Percentiles rank a stretch among this genome's conserved stretches.
These are phyloP conservation scores for Pterocles orientalis DNA, from an alignment of 2,113 vertebrate species.

Conservation along the genomic window DNA sequence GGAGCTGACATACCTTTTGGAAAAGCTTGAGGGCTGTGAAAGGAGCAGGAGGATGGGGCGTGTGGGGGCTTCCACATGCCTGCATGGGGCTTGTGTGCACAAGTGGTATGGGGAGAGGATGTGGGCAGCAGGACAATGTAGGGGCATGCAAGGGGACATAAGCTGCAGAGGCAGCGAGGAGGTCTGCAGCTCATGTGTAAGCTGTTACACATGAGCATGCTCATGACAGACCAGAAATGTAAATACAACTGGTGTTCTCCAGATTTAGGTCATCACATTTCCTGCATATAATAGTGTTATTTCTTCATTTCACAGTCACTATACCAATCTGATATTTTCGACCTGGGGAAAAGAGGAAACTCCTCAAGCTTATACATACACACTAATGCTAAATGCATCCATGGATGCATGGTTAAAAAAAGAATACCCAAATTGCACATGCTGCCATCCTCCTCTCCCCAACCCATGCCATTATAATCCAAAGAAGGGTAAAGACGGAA, in stretches of 20 bases:
- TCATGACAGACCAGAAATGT: not conserved
- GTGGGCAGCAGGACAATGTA: not conserved
- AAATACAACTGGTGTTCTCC: not conserved
- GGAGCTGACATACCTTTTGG: not conserved
- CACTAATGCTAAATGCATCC: not conserved
- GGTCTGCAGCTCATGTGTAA: not conserved
- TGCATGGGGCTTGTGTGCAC: not conserved
- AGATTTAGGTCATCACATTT: not conserved
- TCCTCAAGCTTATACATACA: not conserved
- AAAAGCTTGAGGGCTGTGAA: not conserved
- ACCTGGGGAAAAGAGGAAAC: not conserved
- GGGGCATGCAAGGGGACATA: accelerated
- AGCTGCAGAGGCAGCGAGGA: not conserved
- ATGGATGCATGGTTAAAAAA: not conserved
- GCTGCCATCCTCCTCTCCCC: not conserved
- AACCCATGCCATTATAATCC: not conserved
- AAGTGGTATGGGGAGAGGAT: not conserved
- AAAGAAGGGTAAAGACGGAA: not conserved
- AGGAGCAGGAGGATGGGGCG: not conserved
- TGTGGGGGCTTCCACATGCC: accelerated
- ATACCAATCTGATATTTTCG: not conserved
- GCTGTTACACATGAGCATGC: not conserved
- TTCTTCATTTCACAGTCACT: not conserved
- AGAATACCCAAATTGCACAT: not conserved
- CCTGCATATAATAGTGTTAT: not conserved